phyloP scores from a whole-genome alignment of 92 coral and sea anemone species.

The Epizoanthus illoricatus region DNA sequence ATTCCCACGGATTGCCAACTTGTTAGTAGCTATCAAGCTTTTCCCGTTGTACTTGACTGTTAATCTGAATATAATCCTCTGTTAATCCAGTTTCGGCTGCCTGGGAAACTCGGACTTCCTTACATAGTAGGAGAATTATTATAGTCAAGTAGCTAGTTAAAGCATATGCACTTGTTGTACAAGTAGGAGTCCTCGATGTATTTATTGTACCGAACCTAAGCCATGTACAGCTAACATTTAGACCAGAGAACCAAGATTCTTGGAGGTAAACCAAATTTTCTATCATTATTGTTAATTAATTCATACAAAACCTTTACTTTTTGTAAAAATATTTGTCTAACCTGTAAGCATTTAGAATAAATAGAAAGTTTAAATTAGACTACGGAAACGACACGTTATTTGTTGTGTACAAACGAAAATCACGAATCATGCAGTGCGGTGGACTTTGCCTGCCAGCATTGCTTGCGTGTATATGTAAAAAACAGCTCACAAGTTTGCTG shows the following conservation, averaged over 20 bases:
- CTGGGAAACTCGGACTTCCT: constrained; percentile 55
- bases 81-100: constrained; percentile 61
- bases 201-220: constrained; percentile 19
- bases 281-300: not conserved
- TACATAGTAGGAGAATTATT: constrained; percentile 11
- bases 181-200: not conserved
- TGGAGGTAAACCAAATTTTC: not conserved
- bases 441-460: not conserved
- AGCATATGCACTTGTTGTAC: not conserved
- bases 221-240: not conserved
- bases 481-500: not conserved
- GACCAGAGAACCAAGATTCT: not conserved
- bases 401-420: not conserved
- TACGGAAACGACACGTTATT: not conserved
- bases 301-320: not conserved
- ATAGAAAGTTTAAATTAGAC: not conserved
- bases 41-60: constrained; percentile 37
- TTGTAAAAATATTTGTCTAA: not conserved
- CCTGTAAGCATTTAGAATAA: constrained; percentile 4
- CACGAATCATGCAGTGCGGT: not conserved
- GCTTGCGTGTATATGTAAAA: not conserved
- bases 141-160: not conserved
- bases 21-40: constrained; percentile 40
- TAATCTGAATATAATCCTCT: constrained; percentile 56
- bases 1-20: constrained; percentile 37